A percentile compares a stretch with the other conserved stretches of the same genome.
phyloP scores from a whole-genome alignment of 2,888 invertebrate genomes.

The Encarsia formosa region DNA sequence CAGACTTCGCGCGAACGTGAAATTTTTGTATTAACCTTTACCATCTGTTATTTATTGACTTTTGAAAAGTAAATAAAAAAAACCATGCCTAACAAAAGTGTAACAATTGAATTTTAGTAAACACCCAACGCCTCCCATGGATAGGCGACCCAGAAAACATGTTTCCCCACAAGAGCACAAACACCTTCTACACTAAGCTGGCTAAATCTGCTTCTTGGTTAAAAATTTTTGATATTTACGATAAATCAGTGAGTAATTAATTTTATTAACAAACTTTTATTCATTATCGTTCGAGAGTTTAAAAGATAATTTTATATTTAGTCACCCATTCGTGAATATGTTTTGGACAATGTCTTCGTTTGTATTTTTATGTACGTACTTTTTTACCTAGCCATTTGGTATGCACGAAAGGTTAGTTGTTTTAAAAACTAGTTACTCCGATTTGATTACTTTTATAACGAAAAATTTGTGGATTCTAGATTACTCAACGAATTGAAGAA shows the following conservation, averaged over 20 bases:
- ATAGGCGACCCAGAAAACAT: slow-evolving; percentile 9
- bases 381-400: slow-evolving; percentile 44
- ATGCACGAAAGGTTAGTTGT: slow-evolving; percentile 41
- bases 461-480: slow-evolving; percentile 31
- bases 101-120: too few relatives aligned
- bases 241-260: slow-evolving; percentile 40
- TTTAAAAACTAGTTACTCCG: too few relatives aligned
- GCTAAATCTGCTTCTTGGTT: slow-evolving; percentile 36
- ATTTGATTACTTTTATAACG: slow-evolving; percentile 2
- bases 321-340: slow-evolving; percentile 43
- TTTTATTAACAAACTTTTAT: too few relatives aligned
- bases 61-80: too few relatives aligned
- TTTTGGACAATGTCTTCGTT: slow-evolving; percentile 43
- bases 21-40: too few relatives aligned
- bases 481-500: slow-evolving; percentile 39
- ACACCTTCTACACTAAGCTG: slow-evolving; percentile 33
- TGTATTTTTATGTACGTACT: slow-evolving; percentile 41
- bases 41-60: too few relatives aligned
- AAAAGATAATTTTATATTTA: slow-evolving; percentile 27
- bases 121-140: too few relatives aligned
- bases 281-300: too few relatives aligned
- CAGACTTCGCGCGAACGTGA: too few relatives aligned
- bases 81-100: too few relatives aligned
- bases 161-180: slow-evolving; percentile 25
- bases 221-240: slow-evolving; percentile 39